These are phyloP conservation scores for Nanorana parkeri DNA, from an alignment of 2,113 vertebrate species.

Conservation along the genomic window DNA sequence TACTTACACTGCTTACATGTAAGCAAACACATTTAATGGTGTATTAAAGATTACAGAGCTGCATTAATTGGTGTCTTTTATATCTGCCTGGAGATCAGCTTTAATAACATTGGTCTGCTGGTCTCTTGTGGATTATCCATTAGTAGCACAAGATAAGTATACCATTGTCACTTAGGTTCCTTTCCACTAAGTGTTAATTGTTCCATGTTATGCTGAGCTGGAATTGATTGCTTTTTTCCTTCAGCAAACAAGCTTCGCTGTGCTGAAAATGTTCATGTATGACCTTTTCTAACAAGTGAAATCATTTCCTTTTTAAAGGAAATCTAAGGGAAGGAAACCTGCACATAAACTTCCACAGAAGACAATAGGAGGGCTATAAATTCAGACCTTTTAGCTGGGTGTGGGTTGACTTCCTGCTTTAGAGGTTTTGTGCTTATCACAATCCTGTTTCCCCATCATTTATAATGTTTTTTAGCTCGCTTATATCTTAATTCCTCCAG, in stretches of 20 bases:
- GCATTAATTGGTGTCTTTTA: no score
- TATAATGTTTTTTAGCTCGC: constrained; percentile 66
- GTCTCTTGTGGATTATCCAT: neutral
- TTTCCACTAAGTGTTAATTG: constrained; percentile 17
- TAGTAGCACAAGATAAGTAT: neutral
- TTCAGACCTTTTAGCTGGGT: constrained; percentile 65
- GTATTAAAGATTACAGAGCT: no score
- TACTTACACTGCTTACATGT: neutral
- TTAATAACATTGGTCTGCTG: neutral
- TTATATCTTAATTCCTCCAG: constrained; percentile 60
- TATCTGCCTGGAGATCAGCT: neutral
- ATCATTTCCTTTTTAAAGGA: constrained; percentile 67
- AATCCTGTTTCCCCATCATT: constrained; percentile 64
- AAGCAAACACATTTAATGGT: neutral
- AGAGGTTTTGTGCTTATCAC: constrained; percentile 62
- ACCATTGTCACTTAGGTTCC: neutral
- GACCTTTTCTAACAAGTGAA: constrained; percentile 62
- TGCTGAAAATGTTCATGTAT: constrained; percentile 40
- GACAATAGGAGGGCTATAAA: constrained; percentile 66
- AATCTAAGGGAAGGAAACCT: constrained; percentile 70
- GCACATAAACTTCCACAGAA: constrained; percentile 63
- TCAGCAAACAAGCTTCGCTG: constrained; percentile 8
- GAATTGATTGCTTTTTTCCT: constrained; percentile 24
- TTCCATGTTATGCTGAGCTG: constrained; percentile 22
- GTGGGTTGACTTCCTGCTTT: constrained; percentile 66